phyloP scores from a whole-genome alignment of 2,888 invertebrate species.

The Zaprionus bogoriensis region DNA sequence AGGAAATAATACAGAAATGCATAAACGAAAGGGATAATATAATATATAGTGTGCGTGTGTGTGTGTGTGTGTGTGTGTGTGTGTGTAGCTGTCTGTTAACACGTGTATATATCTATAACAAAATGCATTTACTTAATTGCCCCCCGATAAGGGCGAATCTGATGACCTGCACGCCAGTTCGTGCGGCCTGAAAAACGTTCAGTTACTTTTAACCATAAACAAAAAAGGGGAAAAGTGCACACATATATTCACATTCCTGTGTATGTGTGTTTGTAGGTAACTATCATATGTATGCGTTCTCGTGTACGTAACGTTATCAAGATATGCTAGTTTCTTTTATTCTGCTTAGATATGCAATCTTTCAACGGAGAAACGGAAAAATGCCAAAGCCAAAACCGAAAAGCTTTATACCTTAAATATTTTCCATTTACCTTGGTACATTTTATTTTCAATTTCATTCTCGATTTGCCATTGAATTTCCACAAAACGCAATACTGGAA shows the following conservation, averaged over 20 bases:
- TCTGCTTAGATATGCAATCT: constrained; percentile 33
- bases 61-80: too few species aligned
- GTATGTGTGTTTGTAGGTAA: background rate
- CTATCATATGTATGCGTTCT: constrained; percentile 29
- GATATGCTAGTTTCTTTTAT: constrained; percentile 44
- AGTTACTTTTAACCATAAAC: constrained; percentile 4
- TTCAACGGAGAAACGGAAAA: constrained; percentile 2
- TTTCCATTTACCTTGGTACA: too few species aligned
- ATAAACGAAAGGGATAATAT: background rate
- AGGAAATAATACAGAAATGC: background rate
- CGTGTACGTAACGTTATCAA: constrained; percentile 17
- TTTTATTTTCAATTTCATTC: too few species aligned
- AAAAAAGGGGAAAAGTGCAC: background rate
- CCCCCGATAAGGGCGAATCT: constrained; percentile 6
- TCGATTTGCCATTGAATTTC: too few species aligned
- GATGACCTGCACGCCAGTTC: constrained; percentile 9
- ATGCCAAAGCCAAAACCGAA: too few species aligned
- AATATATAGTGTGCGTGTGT: background rate
- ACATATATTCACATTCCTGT: background rate
- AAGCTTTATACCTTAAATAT: too few species aligned
- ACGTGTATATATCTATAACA: background rate
- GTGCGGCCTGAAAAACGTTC: constrained; percentile 1
- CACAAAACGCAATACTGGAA: too few species aligned
- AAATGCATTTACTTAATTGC: constrained; percentile 19
- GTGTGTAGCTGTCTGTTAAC: too few species aligned